Evolutionary conservation across 1,140 invertebrate genomes (phyloP), one percentile per base, ranked within the genome.

Genomic region (Conopomorpha cramerella): DNA sequence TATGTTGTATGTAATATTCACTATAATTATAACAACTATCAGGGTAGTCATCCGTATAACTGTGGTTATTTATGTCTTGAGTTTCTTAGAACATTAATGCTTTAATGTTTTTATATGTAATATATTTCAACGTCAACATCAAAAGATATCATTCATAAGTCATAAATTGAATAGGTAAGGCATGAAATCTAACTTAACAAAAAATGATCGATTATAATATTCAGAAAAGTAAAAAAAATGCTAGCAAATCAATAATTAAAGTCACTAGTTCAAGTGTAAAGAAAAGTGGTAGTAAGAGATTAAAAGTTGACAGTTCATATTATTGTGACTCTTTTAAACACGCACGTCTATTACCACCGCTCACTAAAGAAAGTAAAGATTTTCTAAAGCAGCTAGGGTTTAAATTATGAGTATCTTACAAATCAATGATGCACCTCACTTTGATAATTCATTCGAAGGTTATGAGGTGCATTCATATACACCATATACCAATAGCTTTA

Each of bases 381-480:
- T 46, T 43, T 32, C 36, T 49, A 28, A 41, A 41, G 23, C 33
- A 16, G 14, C 19, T 46, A 30, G 43, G 48, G 39, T 45, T 49
- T 23, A 44, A 28, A 39, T 29, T 18, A 56, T 45, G 23, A 39
- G 39, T 39, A 51, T 47, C 16, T 23, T 49, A 39, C 42, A 50
- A n/a, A 47, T 54, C 37, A 38, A 31, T 29, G 38, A 34, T 16
- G 30, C 39, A 15, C 17, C 47, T 8, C 8, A 30, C 13, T 42
- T 38, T 30, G 55, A 63, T 39, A 46, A 63, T 34, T 47, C 45
- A 8, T 52, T 70, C 11, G 37, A 47, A 12, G 57, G 63, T 36
- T 53, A 44, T 39, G 56, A 74, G 38, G 40, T 45, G 32, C 57
- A 70, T 52, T 44, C 45, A 18, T 51, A 65, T 41, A 39, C 51